A percentile compares a stretch with the other conserved stretches of the same genome.
These are phyloP conservation scores for Zoanthus solanderi DNA, from an alignment of 92 coral and sea anemone species.

Conservation along the genomic window DNA sequence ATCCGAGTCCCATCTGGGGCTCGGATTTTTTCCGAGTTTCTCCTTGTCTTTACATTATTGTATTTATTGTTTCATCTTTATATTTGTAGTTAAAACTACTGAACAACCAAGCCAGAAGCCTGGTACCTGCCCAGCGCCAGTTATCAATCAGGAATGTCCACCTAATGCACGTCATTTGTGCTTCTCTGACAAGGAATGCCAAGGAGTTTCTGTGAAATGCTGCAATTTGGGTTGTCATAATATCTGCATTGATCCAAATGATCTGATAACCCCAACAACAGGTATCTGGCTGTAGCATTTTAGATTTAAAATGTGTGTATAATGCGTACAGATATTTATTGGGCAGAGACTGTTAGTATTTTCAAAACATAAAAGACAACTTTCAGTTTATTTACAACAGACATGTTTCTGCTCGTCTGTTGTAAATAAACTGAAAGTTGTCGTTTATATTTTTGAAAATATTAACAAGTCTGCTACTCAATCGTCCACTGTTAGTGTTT, in stretches of 20 bases:
- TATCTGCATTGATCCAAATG: conserved; percentile 25
- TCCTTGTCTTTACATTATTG: no score
- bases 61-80: no score
- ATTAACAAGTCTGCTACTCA: no score
- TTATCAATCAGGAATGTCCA: conserved; percentile 23
- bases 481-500: no score
- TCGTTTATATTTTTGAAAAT: no score
- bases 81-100: background rate
- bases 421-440: no score
- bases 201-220: conserved; percentile 21
- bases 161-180: conserved; percentile 9
- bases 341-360: no score
- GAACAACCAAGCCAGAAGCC: conserved; percentile 22
- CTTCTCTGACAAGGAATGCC: conserved; percentile 17
- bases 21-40: no score
- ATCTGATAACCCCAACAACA: conserved; percentile 5
- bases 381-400: no score
- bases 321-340: background rate
- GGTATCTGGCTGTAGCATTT: background rate
- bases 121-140: conserved; percentile 35
- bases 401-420: no score
- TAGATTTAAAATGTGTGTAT: background rate
- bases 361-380: no score
- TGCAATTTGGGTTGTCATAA: conserved; percentile 31
- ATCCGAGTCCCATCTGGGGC: no score